Base-by-base conservation (phyloP, 1,140 invertebrate species). In the Pachypeltis micranthus region DNA sequence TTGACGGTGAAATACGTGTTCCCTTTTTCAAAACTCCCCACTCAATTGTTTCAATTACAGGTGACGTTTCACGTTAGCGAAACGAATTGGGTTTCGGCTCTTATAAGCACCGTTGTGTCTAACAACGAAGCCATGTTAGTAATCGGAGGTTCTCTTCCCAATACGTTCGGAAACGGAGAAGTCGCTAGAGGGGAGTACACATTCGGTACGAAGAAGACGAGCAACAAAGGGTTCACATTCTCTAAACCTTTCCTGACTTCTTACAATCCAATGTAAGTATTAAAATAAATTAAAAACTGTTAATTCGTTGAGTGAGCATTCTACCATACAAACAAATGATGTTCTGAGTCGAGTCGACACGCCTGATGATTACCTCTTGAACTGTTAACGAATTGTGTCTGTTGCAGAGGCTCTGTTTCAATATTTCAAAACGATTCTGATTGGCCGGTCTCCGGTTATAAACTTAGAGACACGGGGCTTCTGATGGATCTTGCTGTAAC, bases 91-190 rank as follows among this genome's bases (percentile, higher is more conserved):
- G 69, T 92, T 26, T 81, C 82, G 44, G 91, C 90, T 12, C 85
- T 85, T n/a, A 78, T 93, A 34, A 88, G 84, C 67, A 91, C 90
- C 0, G 80, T 85, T 64, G 83, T 93, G 61, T 89, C 88, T 26
- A 88, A 90, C 67, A 93, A 93, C 74, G 90, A 93, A 73, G 90
- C 87, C 7, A 86, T 87, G 26, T 67, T 94, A 29, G 77, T 85
- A 12, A 74, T 91, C 21, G 83, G 84, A 31, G 72, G 85, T 12
- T 79, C 79, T 69, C 75, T 86, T 60, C 90, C 90, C 0, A 96
- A 94, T 77, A 72, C 91, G 31, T 77, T 85, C 68, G 92, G 91
- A 1, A 75, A 90, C 68, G 92, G 87, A 2, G 91, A 95, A 78
- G 76, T 79, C 27, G 65, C 92, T 4, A 81, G 82, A 67, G 75